phyloP scores from a whole-genome alignment of 2,888 invertebrate genomes.

The Coelinius sp. region DNA sequence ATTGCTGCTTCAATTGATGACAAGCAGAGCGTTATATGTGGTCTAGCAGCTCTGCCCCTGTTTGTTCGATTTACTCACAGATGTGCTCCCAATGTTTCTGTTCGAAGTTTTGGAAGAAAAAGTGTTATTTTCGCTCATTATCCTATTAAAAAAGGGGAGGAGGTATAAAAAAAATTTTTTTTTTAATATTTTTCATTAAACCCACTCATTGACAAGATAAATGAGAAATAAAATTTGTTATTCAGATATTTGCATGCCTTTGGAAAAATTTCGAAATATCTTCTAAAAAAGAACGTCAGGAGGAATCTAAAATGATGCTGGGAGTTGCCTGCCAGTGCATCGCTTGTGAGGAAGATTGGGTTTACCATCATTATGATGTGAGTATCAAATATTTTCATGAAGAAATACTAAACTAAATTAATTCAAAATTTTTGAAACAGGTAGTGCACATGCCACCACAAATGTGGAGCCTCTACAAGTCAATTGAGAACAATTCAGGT shows the following conservation, averaged over 20 bases:
- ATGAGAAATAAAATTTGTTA: too few species aligned
- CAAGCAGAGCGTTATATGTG: background rate
- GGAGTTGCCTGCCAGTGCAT: background rate
- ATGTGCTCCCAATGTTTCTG: background rate
- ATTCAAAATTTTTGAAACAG: background rate
- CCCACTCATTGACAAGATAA: too few species aligned
- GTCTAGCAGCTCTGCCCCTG: background rate
- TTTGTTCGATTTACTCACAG: background rate
- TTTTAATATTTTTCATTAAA: too few species aligned
- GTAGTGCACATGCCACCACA: background rate
- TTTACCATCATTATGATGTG: background rate
- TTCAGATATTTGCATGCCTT: background rate
- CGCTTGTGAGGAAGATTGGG: background rate
- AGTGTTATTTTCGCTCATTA: background rate
- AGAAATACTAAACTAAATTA: background rate
- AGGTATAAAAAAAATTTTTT: background rate
- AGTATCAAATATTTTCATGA: too few species aligned
- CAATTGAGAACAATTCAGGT: background rate
- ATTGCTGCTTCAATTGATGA: background rate
- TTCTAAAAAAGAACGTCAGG: background rate
- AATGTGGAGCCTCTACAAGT: background rate
- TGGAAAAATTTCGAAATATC: background rate
- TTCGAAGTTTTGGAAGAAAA: background rate
- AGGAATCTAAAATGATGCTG: background rate
- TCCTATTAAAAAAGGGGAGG: background rate